Base-by-base conservation (phyloP, 2,113 vertebrate species). In the Falco punctatus region DNA sequence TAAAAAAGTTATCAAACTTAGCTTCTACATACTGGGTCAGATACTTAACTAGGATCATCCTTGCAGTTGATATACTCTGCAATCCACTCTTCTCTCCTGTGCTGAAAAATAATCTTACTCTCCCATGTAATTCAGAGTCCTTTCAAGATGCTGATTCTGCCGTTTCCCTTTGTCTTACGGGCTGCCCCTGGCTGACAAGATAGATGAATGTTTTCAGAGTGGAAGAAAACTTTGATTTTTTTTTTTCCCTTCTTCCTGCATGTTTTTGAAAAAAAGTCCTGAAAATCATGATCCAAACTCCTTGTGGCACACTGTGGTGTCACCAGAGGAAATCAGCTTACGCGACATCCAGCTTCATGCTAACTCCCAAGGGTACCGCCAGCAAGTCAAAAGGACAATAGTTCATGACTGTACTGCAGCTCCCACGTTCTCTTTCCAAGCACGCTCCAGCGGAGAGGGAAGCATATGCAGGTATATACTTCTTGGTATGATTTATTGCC, bases 401-500 rank as follows among this genome's bases (percentile, higher is more conserved):
- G 26, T 7, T 78, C 62, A 51, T 21, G 28, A 21, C 2, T 0
- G 0, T 24, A 22, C 28, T 73, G 54, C 35, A 73, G 30, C 42
- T 93, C 58, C 52, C 2, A 0, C 30, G 11, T 33, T 67, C 10
- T 40, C n/a, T 82, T 82, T 62, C 78, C 44, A 74, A 82, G 57
- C 70, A 38, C 1, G 0, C 6, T 38, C 78, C 21, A 2, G 0
- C 1, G 40, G 21, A 61, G 20, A 72, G 19, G 21, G 15, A 8
- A 48, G 8, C 20, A 20, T 9, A 62, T 2, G 5, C 4, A 17
- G 33, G 17, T 24, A 35, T 42, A 38, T 28, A 9, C 9, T 21
- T 59, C 35, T 51, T 51, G 26, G 18, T 85, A 33, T 24, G 30
- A 23, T 75, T 69, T 61, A 35, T 26, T 85, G 78, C 42, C 42